These are phyloP conservation scores for Abrostola tripartita DNA, from an alignment of 2,888 invertebrate genomes.

Conservation along the genomic window DNA sequence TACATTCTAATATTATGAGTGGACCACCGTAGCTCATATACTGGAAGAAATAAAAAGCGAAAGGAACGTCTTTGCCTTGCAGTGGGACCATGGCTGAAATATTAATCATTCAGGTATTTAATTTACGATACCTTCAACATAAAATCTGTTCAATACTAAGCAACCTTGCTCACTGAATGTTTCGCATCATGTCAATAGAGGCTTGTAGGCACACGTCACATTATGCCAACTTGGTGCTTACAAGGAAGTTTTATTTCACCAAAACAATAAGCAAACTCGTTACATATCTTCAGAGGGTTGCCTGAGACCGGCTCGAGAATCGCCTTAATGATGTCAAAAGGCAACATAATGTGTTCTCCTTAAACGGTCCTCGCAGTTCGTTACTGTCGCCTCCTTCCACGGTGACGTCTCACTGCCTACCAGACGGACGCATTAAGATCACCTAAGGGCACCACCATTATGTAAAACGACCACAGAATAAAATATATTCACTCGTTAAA, in stretches of 20 bases:
- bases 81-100: no score
- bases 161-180: constrained; percentile 4
- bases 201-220: constrained; percentile 50
- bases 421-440: constrained; percentile 70
- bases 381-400: constrained; percentile 78
- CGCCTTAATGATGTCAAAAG: constrained; percentile 86
- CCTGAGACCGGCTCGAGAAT: constrained; percentile 60
- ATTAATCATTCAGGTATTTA: no score
- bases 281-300: constrained; percentile 62
- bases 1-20: no score
- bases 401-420: constrained; percentile 82
- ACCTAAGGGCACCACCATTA: constrained; percentile 65
- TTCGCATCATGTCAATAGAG: constrained; percentile 36
- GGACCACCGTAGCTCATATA: no score
- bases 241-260: constrained; percentile 57
- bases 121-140: no score
- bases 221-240: constrained; percentile 51
- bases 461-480: constrained; percentile 64
- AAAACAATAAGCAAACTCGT: constrained; percentile 66
- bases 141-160: not conserved
- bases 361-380: constrained; percentile 80
- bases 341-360: constrained; percentile 80
- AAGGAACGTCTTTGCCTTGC: no score
- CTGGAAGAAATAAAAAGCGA: no score
- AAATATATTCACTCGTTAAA: constrained; percentile 69